Conservation (phyloP, 2,888 invertebrate genomes). For the Agriotes lineatus region DNA sequence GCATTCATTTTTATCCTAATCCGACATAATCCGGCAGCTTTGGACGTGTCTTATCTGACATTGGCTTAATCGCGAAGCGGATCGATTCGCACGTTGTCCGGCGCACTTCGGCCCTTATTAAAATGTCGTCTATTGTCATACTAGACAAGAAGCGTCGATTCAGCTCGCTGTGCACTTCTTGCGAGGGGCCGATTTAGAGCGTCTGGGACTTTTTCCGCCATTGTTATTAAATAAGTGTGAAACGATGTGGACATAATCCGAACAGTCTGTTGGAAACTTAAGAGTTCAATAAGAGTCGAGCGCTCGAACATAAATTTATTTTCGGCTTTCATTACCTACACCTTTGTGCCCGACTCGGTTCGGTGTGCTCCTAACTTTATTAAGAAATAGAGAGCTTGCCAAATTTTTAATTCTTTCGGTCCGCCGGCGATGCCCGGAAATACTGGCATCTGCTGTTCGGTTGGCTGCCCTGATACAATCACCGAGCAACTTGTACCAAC, state of each 20-base stretch:
- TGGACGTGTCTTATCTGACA: constrained; percentile 53
- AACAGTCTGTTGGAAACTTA: constrained; percentile 56
- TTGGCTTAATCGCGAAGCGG: constrained; percentile 43
- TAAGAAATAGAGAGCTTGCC: constrained; percentile 40
- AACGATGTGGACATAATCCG: constrained; percentile 60
- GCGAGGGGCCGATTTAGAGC: constrained; percentile 49
- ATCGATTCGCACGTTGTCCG: constrained; percentile 39
- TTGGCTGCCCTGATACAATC: constrained; percentile 46
- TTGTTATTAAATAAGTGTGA: constrained; percentile 64
- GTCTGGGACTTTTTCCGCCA: constrained; percentile 54
- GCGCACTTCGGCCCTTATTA: constrained; percentile 23
- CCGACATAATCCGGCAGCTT: constrained; percentile 53
- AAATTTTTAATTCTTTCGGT: constrained; percentile 51
- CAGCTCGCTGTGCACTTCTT: constrained; percentile 31
- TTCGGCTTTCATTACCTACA: constrained; percentile 29
- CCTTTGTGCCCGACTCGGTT: constrained; percentile 18
- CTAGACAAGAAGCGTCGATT: constrained; percentile 18
- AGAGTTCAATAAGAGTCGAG: constrained; percentile 41
- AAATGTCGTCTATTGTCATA: constrained; percentile 24
- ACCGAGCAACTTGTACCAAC: constrained; percentile 48
- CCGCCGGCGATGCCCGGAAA: constrained; percentile 47
- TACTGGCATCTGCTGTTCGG: constrained; percentile 49
- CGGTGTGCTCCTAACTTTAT: constrained; percentile 29
- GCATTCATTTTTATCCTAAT: constrained; percentile 59
- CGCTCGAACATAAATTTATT: constrained; percentile 21